Evolutionary conservation across 2,113 vertebrate genomes (phyloP), one percentile per base, ranked within the genome.

Genomic region (Bubo bubo): DNA sequence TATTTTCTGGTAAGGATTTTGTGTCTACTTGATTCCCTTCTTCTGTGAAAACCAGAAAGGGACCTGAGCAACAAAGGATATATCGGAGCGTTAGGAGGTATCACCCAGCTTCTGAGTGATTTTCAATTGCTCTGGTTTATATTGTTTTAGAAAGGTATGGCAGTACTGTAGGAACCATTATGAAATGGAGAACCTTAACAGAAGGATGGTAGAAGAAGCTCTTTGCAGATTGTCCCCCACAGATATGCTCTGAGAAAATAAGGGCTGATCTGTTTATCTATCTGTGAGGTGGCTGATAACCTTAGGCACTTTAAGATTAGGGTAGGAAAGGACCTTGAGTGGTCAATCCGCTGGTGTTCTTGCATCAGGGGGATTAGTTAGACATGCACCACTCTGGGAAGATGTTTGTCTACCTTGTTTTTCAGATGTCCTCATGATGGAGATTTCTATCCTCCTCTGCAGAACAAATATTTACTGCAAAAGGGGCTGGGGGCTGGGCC

Each of bases 321-420:
- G 26, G 34, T 74, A 74, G 64, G 35, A 74, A 94, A 91, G 68
- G 90, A 95, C 96, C 90, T 96, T 96, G 90, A 95, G 53, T 72
- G 3, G 81, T 79, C 77, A 63, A 19, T 89, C 35, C 77, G 30
- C 17, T 27, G 49, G 21, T 60, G 34, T 77, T 87, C 68, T 87
- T 94, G 89, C 70, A 47, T 79, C 60, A 73, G 19, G 9, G 21
- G 58, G 73, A 92, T 94, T 94, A 95, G 60, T 90, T 77, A 82
- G 87, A 64, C 30, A 39, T 64, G 56, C 53, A 60, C 6, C 26
- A 35, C 43, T 77, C 72, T 47, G 52, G 64, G 9, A 52, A 94
- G 23, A 64, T 93, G 35, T 96, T 96, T 97, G 43, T 50, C 85
- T 71, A 63, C 68, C 47, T 95, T 84, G 83, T 94, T 94, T 84